phyloP scores from a whole-genome alignment of 2,113 vertebrate species.

The Smithornis capensis region DNA sequence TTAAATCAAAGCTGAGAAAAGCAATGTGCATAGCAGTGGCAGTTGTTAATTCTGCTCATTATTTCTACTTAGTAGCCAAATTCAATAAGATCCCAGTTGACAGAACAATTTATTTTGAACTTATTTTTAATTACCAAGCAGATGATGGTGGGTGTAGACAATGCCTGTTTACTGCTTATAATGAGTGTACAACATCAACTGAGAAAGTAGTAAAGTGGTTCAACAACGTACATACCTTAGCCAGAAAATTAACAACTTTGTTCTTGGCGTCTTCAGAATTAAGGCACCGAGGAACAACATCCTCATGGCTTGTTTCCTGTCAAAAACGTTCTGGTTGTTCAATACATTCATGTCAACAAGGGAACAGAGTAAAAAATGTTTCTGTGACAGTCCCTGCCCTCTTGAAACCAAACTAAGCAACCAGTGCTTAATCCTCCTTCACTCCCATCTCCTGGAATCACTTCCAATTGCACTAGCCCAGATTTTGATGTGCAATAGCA shows the following conservation, averaged over 20 bases:
- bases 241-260: conserved; percentile 87
- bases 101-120: not conserved
- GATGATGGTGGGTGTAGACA: not conserved
- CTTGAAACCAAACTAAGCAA: not conserved
- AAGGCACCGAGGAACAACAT: conserved; percentile 87
- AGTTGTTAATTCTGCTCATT: not conserved
- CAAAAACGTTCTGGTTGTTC: not conserved
- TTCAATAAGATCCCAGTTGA: not conserved
- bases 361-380: not conserved
- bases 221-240: conserved; percentile 83
- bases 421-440: not conserved
- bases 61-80: not conserved
- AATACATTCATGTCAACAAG: not conserved
- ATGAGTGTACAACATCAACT: not conserved
- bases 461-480: not conserved
- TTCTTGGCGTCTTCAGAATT: conserved; percentile 83
- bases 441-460: not conserved
- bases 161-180: rapidly evolving
- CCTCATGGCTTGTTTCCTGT: conserved; percentile 90
- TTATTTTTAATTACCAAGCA: not conserved
- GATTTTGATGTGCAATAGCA: not conserved
- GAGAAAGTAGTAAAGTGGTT: not conserved
- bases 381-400: not conserved
- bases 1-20: not conserved
- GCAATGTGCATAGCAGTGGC: not conserved